A percentile compares a stretch with the other conserved stretches of the same genome.
Conservation (phyloP, 2,797 vertebrate species). For the Sebastes aleutianus region DNA sequence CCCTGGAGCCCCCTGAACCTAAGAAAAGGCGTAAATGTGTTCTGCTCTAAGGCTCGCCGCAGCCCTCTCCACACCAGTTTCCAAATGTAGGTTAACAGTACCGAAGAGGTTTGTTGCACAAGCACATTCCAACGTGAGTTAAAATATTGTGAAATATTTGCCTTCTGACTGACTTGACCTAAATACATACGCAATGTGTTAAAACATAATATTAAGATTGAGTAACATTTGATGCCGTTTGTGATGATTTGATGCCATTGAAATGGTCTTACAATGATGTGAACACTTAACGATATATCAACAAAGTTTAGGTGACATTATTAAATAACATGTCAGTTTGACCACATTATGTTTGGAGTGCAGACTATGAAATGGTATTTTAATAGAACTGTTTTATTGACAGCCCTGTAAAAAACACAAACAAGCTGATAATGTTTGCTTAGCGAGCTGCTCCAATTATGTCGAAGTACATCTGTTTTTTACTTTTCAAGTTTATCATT, state of each 20-base stretch:
- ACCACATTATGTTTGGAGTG: slow-evolving; percentile 12
- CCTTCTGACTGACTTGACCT: slow-evolving; percentile 46
- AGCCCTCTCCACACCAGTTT: slow-evolving; percentile 73
- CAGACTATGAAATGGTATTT: slow-evolving; percentile 1
- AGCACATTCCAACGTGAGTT: slow-evolving; percentile 68
- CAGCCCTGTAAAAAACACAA: slow-evolving; percentile 20
- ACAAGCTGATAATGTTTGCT: slow-evolving; percentile 9
- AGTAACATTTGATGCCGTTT: slow-evolving; percentile 44
- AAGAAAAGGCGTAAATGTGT: slow-evolving; percentile 97
- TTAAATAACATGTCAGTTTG: slow-evolving; percentile 1
- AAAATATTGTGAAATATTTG: slow-evolving; percentile 70
- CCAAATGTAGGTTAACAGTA: slow-evolving; percentile 64
- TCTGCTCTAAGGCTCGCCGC: slow-evolving; percentile 89
- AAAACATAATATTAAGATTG: slow-evolving; percentile 22
- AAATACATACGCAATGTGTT: slow-evolving; percentile 47
- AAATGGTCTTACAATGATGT: slow-evolving; percentile 21
- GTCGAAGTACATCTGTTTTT: neutral
- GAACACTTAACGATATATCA: slow-evolving; percentile 27
- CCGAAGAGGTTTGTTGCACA: slow-evolving; percentile 62
- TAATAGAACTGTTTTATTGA: slow-evolving; percentile 6
- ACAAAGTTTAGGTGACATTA: slow-evolving; percentile 1
- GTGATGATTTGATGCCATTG: slow-evolving; percentile 31
- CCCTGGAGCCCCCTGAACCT: slow-evolving; percentile 95
- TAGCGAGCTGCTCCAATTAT: slow-evolving; percentile 1
- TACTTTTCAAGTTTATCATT: neutral